Base-by-base conservation (phyloP, 2,113 vertebrate genomes). In the Dromiciops gliroides region DNA sequence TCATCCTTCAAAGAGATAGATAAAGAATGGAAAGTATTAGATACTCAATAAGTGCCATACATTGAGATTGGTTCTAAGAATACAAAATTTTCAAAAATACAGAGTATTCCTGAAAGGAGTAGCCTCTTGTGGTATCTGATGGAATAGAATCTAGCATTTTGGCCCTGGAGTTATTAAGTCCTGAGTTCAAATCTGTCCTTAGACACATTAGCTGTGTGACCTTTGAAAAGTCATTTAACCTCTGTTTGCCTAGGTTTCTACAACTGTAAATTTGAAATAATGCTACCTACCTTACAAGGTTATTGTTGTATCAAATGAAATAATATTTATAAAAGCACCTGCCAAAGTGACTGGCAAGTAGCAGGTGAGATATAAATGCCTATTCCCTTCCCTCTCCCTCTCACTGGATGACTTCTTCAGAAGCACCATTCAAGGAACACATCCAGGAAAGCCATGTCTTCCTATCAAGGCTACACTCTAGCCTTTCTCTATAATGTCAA, bases 91-190 rank as follows among this genome's bases (percentile, higher is more conserved):
- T 1, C 19, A n/a, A n/a, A n/a, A 75, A n/a, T 5, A 1, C 3
- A n/a, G 3, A 14, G 12, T 67, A 16, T 6, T 19, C 14, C 0
- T 75, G 25, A 16, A 4, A n/a, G 1, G 6, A 19, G 2, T 3
- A 75, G 25, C 37, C 4, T n/a, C 37, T 75, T n/a, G 14, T 19
- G 14, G 37, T 3, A 75, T 75, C 14, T 75, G 60, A 12, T 16
- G 24, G 12, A 14, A 75, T 0, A 75, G 14, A 6, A 75, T 3
- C 37, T n/a, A n/a, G 8, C 37, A 75, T 25, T n/a, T 19, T n/a
- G 14, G 60, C 1, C 31, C 14, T 75, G 37, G 31, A 75, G 37
- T n/a, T 22, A n/a, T 14, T 3, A n/a, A n/a, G 31, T 19, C 56
- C 60, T 75, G 37, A 75, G 14, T n/a, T 75, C 60, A 75, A 75